A percentile compares a stretch with the other conserved stretches of the same genome.
Conservation (phyloP, 2,888 invertebrate genomes). For the Trypoxylon attenuatum region DNA sequence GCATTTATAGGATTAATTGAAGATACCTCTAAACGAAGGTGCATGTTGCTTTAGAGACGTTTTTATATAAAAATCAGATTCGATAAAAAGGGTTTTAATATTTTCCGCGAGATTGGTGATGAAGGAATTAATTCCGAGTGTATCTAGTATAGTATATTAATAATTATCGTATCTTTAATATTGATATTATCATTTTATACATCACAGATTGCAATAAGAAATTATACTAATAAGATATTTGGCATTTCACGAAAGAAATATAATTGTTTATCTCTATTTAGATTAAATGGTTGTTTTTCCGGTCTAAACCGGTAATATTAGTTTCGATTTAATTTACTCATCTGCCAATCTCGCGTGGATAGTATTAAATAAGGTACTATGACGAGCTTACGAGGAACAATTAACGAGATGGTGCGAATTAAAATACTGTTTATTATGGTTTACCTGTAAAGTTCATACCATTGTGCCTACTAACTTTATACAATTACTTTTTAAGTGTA, state of each 20-base stretch:
- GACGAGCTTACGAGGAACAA: background rate
- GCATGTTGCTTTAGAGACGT: constrained; percentile 1
- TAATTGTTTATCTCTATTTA: background rate
- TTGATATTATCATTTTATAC: no score
- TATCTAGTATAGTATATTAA: no score
- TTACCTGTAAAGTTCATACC: constrained; percentile 55
- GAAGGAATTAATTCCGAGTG: no score
- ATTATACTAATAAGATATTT: background rate
- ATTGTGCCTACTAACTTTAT: constrained; percentile 60
- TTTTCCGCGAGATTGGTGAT: background rate
- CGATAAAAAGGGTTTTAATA: background rate
- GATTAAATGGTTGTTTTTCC: no score
- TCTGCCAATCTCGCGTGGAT: no score
- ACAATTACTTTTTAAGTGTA: constrained; percentile 15
- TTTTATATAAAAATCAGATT: background rate
- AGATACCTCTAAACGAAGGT: background rate
- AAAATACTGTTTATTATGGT: constrained; percentile 59
- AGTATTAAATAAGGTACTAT: no score
- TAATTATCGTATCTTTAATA: no score
- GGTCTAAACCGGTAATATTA: no score
- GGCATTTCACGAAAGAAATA: background rate
- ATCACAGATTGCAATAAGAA: no score
- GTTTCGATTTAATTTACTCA: no score
- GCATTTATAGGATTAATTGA: background rate
- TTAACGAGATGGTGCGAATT: background rate